Percentiles rank a stretch among this genome's conserved stretches.
These are phyloP conservation scores for Agonum fuliginosum DNA, from an alignment of 2,888 invertebrate species.

Conservation along the genomic window DNA sequence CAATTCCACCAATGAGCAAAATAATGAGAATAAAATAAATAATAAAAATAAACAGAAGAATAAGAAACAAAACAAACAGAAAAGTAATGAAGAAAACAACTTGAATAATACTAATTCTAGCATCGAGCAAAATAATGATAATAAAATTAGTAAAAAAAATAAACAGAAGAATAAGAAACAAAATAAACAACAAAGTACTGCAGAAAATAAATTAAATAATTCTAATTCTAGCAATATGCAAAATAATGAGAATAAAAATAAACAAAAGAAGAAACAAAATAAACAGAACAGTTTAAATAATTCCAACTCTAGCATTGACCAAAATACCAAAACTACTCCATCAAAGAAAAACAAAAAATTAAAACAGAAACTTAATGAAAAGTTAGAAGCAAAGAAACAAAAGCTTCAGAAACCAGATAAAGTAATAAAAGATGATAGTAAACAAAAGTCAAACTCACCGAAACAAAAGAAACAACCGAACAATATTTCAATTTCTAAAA, in stretches of 20 bases:
- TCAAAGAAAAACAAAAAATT: constrained; percentile 24
- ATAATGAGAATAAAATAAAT: too few relatives aligned
- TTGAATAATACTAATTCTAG: too few relatives aligned
- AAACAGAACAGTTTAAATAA: constrained; percentile 43
- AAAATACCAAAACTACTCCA: constrained; percentile 16
- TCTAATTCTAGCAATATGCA: constrained; percentile 23
- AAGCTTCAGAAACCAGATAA: constrained; percentile 57
- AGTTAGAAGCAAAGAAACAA: too few relatives aligned
- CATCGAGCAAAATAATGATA: not conserved
- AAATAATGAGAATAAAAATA: constrained; percentile 26
- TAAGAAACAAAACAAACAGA: too few relatives aligned
- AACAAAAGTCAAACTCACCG: constrained; percentile 26
- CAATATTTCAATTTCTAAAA: too few relatives aligned
- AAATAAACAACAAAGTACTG: constrained; percentile 3
- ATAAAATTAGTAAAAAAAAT: constrained; percentile 60
- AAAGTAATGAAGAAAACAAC: too few relatives aligned
- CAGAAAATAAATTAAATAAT: constrained; percentile 42
- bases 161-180: constrained; percentile 49
- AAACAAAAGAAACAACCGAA: too few relatives aligned
- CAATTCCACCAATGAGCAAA: too few relatives aligned
- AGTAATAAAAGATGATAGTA: constrained; percentile 37
- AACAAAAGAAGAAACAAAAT: constrained; percentile 53
- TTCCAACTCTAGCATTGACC: not conserved
- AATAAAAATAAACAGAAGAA: too few relatives aligned
- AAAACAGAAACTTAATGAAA: constrained; percentile 41